phyloP scores from a whole-genome alignment of 2,797 vertebrate genomes.

The Valencia hispanica region DNA sequence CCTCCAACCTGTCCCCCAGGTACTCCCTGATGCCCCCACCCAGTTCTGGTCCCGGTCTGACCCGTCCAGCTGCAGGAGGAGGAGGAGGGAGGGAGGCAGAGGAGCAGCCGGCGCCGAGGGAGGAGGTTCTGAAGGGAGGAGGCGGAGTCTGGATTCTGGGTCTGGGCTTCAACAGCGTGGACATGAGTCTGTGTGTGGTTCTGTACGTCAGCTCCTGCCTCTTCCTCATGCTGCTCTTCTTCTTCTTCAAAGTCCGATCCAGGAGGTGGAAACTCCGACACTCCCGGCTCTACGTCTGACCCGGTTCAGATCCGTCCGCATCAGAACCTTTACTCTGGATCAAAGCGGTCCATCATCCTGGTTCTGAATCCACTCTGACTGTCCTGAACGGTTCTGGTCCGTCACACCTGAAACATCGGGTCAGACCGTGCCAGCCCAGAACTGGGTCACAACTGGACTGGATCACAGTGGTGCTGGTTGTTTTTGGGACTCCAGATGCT shows the following conservation, averaged over 20 bases:
- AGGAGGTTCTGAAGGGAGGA: constrained; percentile 8
- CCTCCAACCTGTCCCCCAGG: constrained; percentile 78
- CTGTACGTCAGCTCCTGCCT: constrained; percentile 89
- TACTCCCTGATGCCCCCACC: constrained; percentile 60
- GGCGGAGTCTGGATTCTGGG: constrained; percentile 81
- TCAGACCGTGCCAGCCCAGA: background rate
- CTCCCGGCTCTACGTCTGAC: constrained; percentile 77
- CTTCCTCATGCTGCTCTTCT: constrained; percentile 93
- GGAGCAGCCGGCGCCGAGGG: no score
- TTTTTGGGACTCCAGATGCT: background rate
- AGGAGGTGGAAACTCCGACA: constrained; percentile 85
- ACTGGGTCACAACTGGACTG: background rate
- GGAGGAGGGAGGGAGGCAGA: constrained; percentile 16
- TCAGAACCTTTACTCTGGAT: background rate
- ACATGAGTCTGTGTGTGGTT: constrained; percentile 95
- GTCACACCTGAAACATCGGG: background rate
- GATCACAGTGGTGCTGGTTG: background rate
- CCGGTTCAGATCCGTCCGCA: accelerated
- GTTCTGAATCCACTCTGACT: background rate
- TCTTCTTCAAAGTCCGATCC: constrained; percentile 91
- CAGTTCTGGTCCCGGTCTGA: constrained; percentile 10
- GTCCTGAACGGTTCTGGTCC: background rate
- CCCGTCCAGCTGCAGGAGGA: no score
- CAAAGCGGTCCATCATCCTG: background rate
- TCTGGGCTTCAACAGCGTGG: constrained; percentile 91